Evolutionary conservation across 1,140 invertebrate species (phyloP).

Genomic region (Bombus confusus): DNA sequence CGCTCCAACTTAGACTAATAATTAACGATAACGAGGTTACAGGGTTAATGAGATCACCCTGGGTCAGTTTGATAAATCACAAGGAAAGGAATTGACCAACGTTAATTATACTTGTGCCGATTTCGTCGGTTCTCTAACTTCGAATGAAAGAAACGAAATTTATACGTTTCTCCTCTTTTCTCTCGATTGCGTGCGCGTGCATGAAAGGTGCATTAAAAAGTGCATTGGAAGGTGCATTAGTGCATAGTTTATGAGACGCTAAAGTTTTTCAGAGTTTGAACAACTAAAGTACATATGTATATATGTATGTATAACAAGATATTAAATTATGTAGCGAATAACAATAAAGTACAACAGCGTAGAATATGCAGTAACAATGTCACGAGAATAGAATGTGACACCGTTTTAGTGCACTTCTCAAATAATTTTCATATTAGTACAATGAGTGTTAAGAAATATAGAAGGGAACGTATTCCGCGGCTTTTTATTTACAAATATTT

Average conservation of each 20-base stretch:
- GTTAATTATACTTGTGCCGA: slow-evolving; percentile 51
- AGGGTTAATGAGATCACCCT: slow-evolving; percentile 19
- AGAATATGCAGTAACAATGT: background rate
- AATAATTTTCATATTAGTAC: background rate
- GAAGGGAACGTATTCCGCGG: background rate
- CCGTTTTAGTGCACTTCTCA: background rate
- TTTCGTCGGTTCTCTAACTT: slow-evolving; percentile 14
- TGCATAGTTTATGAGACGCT: background rate
- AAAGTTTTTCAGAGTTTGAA: background rate
- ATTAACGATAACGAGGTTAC: slow-evolving; percentile 63
- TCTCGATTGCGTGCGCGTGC: background rate
- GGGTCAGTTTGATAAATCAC: slow-evolving; percentile 45
- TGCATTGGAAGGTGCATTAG: slow-evolving; percentile 5
- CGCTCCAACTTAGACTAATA: slow-evolving; percentile 66
- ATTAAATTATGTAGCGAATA: background rate
- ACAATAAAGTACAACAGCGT: slow-evolving; percentile 14
- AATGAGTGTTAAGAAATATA: background rate
- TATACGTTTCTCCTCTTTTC: background rate
- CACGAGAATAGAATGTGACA: background rate
- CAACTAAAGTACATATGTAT: background rate
- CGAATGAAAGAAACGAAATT: slow-evolving; percentile 14
- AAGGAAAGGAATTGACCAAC: slow-evolving; percentile 54
- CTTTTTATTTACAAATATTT: background rate
- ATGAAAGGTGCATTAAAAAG: background rate
- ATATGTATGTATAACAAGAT: background rate